A percentile compares a stretch with the other conserved stretches of the same genome.
Conservation (phyloP, 2,113 vertebrate genomes). For the Porphyrio hochstetteri region DNA sequence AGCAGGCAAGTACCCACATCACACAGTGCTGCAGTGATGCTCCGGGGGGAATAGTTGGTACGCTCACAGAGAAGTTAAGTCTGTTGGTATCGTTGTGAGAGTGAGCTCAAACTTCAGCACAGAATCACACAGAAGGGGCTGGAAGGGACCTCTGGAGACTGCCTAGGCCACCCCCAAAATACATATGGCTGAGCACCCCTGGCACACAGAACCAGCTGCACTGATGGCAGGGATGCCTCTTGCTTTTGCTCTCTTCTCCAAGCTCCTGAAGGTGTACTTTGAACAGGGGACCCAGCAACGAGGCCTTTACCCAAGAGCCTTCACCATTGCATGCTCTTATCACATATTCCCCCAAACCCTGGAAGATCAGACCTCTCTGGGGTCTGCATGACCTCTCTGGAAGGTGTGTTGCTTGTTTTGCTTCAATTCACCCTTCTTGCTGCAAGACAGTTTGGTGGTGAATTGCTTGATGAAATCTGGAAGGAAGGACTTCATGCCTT, state of each 20-base stretch:
- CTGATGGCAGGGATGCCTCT: not conserved
- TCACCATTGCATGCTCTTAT: not conserved
- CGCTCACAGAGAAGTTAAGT: rapidly evolving
- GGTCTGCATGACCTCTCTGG: no score
- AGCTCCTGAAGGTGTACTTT: not conserved
- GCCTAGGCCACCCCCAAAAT: no score
- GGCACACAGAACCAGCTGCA: not conserved
- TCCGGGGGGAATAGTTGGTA: not conserved
- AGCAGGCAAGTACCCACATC: not conserved
- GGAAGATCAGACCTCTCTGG: not conserved
- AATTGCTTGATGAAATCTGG: not conserved
- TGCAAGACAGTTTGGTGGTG: not conserved
- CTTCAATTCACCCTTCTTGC: rapidly evolving
- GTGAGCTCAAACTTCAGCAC: not conserved
- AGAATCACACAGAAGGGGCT: no score
- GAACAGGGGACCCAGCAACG: rapidly evolving
- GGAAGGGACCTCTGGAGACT: no score
- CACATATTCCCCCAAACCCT: not conserved
- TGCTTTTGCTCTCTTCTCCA: not conserved
- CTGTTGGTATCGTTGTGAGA: rapidly evolving
- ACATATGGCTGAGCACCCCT: not conserved
- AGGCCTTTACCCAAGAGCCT: not conserved
- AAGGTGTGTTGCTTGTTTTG: not conserved
- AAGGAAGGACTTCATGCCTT: not conserved
- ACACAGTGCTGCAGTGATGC: not conserved